Evolutionary conservation across 2,888 invertebrate species (phyloP), one percentile per base, ranked within the genome.

Genomic region (Marronus borbonicus): DNA sequence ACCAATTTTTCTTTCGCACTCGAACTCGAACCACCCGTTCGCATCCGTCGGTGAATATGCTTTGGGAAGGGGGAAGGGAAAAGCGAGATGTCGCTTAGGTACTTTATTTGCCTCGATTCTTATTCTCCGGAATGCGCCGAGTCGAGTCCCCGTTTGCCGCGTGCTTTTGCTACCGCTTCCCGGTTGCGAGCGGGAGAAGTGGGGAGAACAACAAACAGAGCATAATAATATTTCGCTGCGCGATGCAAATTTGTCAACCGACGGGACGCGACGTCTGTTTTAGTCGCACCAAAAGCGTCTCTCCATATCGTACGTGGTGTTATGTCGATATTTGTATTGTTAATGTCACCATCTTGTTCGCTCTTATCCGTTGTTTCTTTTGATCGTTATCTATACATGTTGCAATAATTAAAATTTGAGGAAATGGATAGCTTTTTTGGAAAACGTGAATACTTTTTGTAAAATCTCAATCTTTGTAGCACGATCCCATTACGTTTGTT

Each of bases 251-350:
- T 20, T 55, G 20, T 20, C 55, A 55, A 17, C 5, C 55, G 55
- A 55, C 3, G 24, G 24, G 24, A 24, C 24, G 24, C 24, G 55
- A 55, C 55, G 55, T 55, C 55, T 55, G 55, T 55, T 55, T 55
- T 55, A 20, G 55, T 20, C 55, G 5, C 20, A 8, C 8, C 20
- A 7, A 20, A 55, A 55, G 55, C 55, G 20, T 17, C 55, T 55
- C 55, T 20, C 55, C 20, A 20, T 8, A 20, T 55, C 55, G 55
- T 20, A 58, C 55, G 55, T 58, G 55, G 20, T 10, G 55, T 58
- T 58, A 58, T 58, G 55, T n/a, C 20, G 55, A 20, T 58, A 20
- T 58, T 58, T 58, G 55, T 24, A 58, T 58, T 58, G 20, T 58
- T 20, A 58, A 58, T 58, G 55, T 58, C 55, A 10, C 20, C 55